Evolutionary conservation across 2,113 vertebrate genomes (phyloP).

Genomic region (Ammospiza nelsoni): DNA sequence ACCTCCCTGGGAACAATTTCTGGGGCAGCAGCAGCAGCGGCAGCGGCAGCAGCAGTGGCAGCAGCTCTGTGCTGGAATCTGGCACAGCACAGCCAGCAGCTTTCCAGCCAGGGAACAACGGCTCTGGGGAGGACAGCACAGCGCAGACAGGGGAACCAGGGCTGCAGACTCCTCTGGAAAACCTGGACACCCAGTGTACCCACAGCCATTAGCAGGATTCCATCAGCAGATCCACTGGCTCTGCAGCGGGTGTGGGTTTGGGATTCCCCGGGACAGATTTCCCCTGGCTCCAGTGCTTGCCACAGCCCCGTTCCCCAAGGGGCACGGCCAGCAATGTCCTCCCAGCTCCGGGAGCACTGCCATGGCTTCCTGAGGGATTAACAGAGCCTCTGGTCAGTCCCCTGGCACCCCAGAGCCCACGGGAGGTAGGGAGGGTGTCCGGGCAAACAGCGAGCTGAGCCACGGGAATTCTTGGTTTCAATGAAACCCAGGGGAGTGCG

Average conservation of each 20-base stretch:
- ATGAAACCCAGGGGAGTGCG: rapidly evolving
- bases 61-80: background rate
- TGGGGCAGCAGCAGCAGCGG: background rate
- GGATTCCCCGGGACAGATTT: background rate
- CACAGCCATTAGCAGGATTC: rapidly evolving
- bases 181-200: rapidly evolving
- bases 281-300: rapidly evolving
- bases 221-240: background rate
- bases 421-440: rapidly evolving
- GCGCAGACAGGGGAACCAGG: background rate
- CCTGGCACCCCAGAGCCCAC: rapidly evolving
- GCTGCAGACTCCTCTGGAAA: background rate
- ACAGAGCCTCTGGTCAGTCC: rapidly evolving
- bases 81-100: background rate
- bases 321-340: rapidly evolving
- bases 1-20: rapidly evolving
- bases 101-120: rapidly evolving
- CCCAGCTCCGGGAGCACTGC: rapidly evolving
- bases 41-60: background rate
- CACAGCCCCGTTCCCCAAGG: background rate
- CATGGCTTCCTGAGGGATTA: rapidly evolving
- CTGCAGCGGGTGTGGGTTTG: background rate
- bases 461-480: rapidly evolving
- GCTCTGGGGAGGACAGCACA: rapidly evolving
- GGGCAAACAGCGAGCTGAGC: rapidly evolving